These are phyloP conservation scores for Aelia acuminata DNA, from an alignment of 2,888 invertebrate species.

Conservation along the genomic window DNA sequence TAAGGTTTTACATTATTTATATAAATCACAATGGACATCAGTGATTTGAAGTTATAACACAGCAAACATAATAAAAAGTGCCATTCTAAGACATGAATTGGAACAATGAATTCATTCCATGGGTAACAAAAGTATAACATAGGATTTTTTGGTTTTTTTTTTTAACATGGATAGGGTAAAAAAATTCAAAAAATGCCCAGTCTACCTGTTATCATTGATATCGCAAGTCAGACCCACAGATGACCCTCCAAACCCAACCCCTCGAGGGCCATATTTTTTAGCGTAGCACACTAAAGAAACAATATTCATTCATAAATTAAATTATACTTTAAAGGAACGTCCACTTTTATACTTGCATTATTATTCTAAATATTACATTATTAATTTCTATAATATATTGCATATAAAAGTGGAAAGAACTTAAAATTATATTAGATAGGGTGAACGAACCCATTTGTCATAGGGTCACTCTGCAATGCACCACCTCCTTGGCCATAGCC, in stretches of 20 bases:
- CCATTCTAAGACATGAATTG: constrained; percentile 11
- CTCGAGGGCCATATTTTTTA: constrained; percentile 94
- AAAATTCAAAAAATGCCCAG: constrained; percentile 37
- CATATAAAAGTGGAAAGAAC: constrained; percentile 52
- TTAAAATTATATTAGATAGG: constrained; percentile 52
- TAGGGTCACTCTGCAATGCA: constrained; percentile 89
- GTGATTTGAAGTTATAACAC: constrained; percentile 42
- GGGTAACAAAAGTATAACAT: background rate
- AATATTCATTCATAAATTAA: constrained; percentile 62
- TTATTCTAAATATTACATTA: background rate
- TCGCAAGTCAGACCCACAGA: constrained; percentile 88
- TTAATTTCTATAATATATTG: background rate
- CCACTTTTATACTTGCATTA: background rate
- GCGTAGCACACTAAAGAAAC: constrained; percentile 88
- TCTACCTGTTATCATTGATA: constrained; percentile 80
- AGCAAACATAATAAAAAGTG: background rate
- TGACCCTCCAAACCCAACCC: constrained; percentile 93
- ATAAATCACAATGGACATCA: constrained; percentile 40
- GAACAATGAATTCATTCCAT: constrained; percentile 17
- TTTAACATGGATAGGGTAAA: constrained; percentile 31
- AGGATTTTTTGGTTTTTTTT: constrained; percentile 9
- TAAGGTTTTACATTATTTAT: background rate
- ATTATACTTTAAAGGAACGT: constrained; percentile 42
- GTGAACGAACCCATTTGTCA: constrained; percentile 82
- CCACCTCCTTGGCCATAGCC: constrained; percentile 98